These are phyloP conservation scores for Amphipyra tragopoginis DNA, from an alignment of 2,888 invertebrate genomes.

Conservation along the genomic window DNA sequence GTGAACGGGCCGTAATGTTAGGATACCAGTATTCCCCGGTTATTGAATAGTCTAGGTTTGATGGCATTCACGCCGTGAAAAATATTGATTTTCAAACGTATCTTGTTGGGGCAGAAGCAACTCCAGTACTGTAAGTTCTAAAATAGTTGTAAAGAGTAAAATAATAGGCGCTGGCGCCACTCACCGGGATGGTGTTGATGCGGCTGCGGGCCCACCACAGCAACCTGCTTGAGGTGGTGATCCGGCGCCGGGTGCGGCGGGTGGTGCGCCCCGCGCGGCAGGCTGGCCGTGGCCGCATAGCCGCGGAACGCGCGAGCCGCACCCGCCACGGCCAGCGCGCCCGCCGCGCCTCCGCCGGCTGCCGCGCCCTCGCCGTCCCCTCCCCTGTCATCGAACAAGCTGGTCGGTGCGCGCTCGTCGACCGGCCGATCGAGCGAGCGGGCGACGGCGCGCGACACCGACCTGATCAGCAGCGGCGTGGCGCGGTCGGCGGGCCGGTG, in stretches of 20 bases:
- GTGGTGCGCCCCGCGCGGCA: constrained; percentile 87
- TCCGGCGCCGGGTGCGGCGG: constrained; percentile 68
- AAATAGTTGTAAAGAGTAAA: no score
- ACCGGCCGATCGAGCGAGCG: constrained; percentile 59
- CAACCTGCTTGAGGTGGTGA: constrained; percentile 67
- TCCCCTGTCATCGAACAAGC: constrained; percentile 61
- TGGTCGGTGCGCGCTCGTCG: constrained; percentile 55
- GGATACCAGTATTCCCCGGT: no score
- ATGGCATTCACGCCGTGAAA: no score
- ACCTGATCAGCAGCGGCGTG: constrained; percentile 82
- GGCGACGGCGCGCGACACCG: constrained; percentile 53
- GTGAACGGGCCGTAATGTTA: no score
- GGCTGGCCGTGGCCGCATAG: constrained; percentile 79
- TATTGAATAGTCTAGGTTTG: no score
- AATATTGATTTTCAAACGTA: no score
- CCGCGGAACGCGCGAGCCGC: constrained; percentile 64
- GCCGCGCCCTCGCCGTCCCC: constrained; percentile 62
- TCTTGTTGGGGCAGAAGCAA: no score
- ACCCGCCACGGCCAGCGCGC: constrained; percentile 55
- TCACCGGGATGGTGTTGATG: constrained; percentile 56
- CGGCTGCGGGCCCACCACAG: constrained; percentile 68
- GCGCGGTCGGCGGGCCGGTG: constrained; percentile 77
- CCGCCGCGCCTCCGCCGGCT: constrained; percentile 57
- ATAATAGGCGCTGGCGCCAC: constrained; percentile 5
- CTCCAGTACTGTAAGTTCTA: no score